Conservation (phyloP, 2,113 vertebrate species). For the Cyanoderma ruficeps region DNA sequence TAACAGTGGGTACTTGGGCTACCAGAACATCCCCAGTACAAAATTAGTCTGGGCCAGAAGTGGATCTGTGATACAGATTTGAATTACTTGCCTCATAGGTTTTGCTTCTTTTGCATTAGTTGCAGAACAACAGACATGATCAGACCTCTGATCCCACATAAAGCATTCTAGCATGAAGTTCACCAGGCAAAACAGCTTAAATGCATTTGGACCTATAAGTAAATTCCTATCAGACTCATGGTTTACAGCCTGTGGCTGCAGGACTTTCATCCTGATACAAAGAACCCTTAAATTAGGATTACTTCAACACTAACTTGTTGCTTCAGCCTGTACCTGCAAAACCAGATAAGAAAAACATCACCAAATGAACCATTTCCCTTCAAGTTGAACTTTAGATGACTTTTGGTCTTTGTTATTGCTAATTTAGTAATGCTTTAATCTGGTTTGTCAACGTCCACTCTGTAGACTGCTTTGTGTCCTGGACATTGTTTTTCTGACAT, state of each 20-base stretch:
- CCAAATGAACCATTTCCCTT: not conserved
- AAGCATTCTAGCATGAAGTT: not conserved
- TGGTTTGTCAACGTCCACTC: not conserved
- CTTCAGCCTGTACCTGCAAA: not conserved
- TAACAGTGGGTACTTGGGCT: not conserved
- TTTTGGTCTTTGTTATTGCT: not conserved
- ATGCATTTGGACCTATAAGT: not conserved
- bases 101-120: not conserved
- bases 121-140: not conserved
- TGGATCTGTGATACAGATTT: not conserved
- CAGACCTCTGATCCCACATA: not conserved
- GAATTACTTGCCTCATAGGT: not conserved
- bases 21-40: not conserved
- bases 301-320: not conserved
- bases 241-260: not conserved
- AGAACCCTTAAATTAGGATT: not conserved
- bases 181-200: not conserved
- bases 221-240: not conserved
- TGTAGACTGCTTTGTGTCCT: not conserved
- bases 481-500: not conserved
- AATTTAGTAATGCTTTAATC: not conserved
- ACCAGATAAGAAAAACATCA: not conserved
- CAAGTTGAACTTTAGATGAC: not conserved
- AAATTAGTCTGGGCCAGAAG: not conserved
- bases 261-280: not conserved